Evolutionary conservation across 2,797 vertebrate genomes (phyloP).

Genomic region (Crenuchus spilurus): DNA sequence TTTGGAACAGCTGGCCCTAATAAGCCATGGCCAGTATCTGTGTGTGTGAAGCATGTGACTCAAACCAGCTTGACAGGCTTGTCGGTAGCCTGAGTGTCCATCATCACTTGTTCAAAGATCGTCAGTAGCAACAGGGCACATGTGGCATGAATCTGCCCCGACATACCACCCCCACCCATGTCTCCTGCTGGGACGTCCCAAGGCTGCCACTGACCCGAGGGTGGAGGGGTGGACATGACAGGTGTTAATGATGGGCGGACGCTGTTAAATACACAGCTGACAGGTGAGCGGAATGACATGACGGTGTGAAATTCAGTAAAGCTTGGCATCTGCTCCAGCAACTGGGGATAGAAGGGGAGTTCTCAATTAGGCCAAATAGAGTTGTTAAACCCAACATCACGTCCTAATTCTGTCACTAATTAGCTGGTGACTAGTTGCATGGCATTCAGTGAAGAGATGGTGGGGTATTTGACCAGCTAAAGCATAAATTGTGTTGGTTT

Average conservation of each 20-base stretch:
- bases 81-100: conserved; percentile 49
- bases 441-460: background rate
- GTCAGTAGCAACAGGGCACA: conserved; percentile 70
- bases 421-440: background rate
- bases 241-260: conserved; percentile 75
- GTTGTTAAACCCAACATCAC: conserved; percentile 5
- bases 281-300: conserved; percentile 73
- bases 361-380: conserved; percentile 45
- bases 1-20: conserved; percentile 36
- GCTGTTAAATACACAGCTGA: conserved; percentile 73
- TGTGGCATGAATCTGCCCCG: conserved; percentile 65
- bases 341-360: conserved; percentile 17
- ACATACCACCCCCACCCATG: background rate
- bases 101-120: conserved; percentile 64
- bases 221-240: conserved; percentile 64
- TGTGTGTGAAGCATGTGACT: conserved; percentile 11
- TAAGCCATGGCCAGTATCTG: conserved; percentile 10
- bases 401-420: background rate
- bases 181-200: background rate
- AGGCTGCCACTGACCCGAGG: conserved; percentile 24
- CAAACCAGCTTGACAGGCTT: conserved; percentile 32
- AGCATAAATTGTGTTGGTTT: too few relatives aligned
- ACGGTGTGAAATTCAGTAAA: conserved; percentile 44
- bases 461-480: background rate
- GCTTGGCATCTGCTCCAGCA: conserved; percentile 47